Evolutionary conservation across 2,797 vertebrate genomes (phyloP), one percentile per base, ranked within the genome.

Genomic region (Lutjanus argentimaculatus): DNA sequence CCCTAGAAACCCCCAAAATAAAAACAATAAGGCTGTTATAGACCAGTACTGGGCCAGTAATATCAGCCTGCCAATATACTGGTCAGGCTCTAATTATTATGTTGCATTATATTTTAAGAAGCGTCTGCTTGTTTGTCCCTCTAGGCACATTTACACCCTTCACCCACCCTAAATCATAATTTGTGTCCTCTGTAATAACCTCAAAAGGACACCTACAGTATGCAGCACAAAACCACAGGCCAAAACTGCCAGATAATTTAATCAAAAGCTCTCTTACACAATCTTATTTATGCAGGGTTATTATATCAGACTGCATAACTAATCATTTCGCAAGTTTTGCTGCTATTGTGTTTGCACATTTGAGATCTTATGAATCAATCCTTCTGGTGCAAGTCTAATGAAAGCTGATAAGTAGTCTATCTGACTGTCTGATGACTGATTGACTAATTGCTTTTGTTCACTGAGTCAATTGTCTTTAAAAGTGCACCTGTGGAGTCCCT

Each of bases 211-310:
- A 42, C 7, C 30, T 22, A 15, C 67, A 16, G 6, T 53, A 6
- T 4, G 42, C 51, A 64, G 36, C 36, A 49, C n/a, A 63, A 25
- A 58, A 40, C 9, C 14, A 40, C 6, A 58, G 14, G 55, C 16
- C 4, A 42, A 16, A 13, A 21, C 3, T 8, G 7, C 10, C 30
- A 4, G 49, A 13, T 21, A 30, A 30, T 61, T 45, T 57, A 40
- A 83, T 61, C 36, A 61, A 40, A 53, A 57, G 8, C 40, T 66
- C 64, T 67, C 15, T 30, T 17, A 36, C 49, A 17, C 36, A 40
- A 2, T 48, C 58, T n/a, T 53, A 65, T 61, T 42, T 10, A 13
- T 66, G 36, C 25, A 73, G 16, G 12, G 12, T 11, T 46, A 52
- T 52, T 57, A 36, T 14, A 25, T 56, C 52, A 36, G 48, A 30